Evolutionary conservation across 1,140 invertebrate genomes (phyloP).

Genomic region (Ganaspis sp.): DNA sequence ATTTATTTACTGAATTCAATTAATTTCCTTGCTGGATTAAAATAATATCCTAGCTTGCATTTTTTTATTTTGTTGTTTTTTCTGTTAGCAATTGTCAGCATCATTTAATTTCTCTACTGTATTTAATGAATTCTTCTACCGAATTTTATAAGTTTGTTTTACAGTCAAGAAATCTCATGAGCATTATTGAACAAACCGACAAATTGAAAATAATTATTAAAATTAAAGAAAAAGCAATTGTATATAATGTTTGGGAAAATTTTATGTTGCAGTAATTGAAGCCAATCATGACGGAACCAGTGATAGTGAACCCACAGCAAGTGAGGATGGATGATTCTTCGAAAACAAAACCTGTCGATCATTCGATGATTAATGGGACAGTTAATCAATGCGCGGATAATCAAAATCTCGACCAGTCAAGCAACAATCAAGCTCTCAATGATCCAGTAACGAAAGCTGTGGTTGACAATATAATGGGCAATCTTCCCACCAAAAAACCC

Average conservation of each 20-base stretch:
- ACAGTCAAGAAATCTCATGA: too few species aligned
- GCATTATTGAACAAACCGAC: too few species aligned
- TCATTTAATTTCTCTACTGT: too few species aligned
- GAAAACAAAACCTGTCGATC: conserved; percentile 1
- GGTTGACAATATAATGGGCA: conserved; percentile 77
- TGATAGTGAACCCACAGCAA: background rate
- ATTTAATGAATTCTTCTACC: too few species aligned
- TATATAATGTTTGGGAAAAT: background rate
- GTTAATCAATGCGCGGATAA: background rate
- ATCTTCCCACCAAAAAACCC: conserved; percentile 74
- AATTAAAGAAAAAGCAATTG: background rate
- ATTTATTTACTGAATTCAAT: too few species aligned
- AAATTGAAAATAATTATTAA: background rate
- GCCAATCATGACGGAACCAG: background rate
- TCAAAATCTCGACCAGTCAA: background rate
- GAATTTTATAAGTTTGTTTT: too few species aligned
- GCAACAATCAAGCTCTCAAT: conserved; percentile 41
- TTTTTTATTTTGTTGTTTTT: too few species aligned
- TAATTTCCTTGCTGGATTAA: too few species aligned
- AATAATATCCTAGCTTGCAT: too few species aligned
- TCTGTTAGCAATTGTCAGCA: too few species aligned
- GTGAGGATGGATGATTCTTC: conserved; percentile 8
- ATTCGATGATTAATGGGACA: conserved; percentile 6
- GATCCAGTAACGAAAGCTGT: conserved; percentile 77
- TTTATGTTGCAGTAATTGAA: conserved; percentile 1